These are phyloP conservation scores for Pyrgus malvae DNA, from an alignment of 2,888 invertebrate species.

Conservation along the genomic window DNA sequence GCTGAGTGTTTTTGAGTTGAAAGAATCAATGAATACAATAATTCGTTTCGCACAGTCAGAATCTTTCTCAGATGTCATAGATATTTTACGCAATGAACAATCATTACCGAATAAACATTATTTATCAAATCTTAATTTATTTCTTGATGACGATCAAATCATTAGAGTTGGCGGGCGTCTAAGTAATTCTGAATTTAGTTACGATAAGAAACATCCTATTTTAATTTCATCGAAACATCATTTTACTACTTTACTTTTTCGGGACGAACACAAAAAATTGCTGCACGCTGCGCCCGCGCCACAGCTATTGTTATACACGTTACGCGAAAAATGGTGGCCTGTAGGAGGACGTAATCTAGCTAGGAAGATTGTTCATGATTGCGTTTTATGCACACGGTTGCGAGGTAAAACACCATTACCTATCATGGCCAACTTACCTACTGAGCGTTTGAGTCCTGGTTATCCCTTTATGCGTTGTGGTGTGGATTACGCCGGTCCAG, in stretches of 20 bases:
- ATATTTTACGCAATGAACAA: constrained; percentile 2
- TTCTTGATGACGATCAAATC: constrained; percentile 18
- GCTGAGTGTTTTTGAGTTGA: constrained; percentile 23
- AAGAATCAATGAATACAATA: not conserved
- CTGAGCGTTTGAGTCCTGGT: constrained; percentile 30
- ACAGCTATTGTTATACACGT: constrained; percentile 25
- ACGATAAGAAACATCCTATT: constrained; percentile 35
- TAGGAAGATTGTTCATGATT: constrained; percentile 17
- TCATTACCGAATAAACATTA: constrained; percentile 6
- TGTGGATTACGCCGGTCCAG: constrained; percentile 38
- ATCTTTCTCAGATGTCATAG: constrained; percentile 14
- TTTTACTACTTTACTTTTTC: constrained; percentile 31
- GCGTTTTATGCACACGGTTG: constrained; percentile 28
- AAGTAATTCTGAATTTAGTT: constrained; percentile 25
- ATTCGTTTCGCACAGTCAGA: constrained; percentile 9
- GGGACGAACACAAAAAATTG: constrained; percentile 27
- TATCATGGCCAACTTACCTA: constrained; percentile 34
- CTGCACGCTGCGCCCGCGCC: constrained; percentile 33
- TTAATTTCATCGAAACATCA: constrained; percentile 33
- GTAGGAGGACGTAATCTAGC: constrained; percentile 31
- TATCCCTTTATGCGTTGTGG: constrained; percentile 35
- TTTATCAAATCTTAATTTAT: constrained; percentile 11
- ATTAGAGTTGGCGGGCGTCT: constrained; percentile 27
- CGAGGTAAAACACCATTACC: constrained; percentile 21
- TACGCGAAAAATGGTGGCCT: constrained; percentile 32